A percentile compares a stretch with the other conserved stretches of the same genome.
phyloP scores from a whole-genome alignment of 2,888 invertebrate genomes.

The Lasioglossum leucozonium region DNA sequence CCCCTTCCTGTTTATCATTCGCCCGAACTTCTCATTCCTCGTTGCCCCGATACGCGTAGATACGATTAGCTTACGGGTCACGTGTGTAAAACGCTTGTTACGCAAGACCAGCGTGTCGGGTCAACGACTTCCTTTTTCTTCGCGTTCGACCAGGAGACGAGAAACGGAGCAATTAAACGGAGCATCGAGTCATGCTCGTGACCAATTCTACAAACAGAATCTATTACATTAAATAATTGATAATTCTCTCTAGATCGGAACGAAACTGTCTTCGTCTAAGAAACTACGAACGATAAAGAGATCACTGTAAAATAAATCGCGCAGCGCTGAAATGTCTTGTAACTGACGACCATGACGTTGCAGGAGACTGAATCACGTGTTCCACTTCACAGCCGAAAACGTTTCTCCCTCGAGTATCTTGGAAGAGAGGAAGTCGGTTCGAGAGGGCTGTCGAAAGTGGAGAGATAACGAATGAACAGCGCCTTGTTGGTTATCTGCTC shows the following conservation, averaged over 20 bases:
- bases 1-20: background rate
- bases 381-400: background rate
- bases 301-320: background rate
- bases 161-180: slow-evolving; percentile 26
- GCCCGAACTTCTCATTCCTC: background rate
- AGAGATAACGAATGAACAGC: slow-evolving; percentile 45
- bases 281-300: background rate
- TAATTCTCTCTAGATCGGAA: too few species aligned
- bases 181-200: background rate
- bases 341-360: background rate
- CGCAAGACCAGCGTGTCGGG: slow-evolving; percentile 61
- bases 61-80: slow-evolving; percentile 53
- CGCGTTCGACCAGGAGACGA: background rate
- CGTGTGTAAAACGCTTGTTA: slow-evolving; percentile 60
- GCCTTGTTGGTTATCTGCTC: slow-evolving; percentile 32
- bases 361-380: background rate
- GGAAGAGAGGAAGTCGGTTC: background rate
- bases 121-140: slow-evolving; percentile 57
- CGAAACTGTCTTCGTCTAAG: background rate
- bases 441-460: background rate
- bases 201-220: too few species aligned
- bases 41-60: background rate
- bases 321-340: background rate
- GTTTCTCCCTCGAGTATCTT: background rate
- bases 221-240: too few species aligned